These are phyloP conservation scores for Amaurobius ferox DNA, from an alignment of 2,888 invertebrate genomes.

Conservation along the genomic window DNA sequence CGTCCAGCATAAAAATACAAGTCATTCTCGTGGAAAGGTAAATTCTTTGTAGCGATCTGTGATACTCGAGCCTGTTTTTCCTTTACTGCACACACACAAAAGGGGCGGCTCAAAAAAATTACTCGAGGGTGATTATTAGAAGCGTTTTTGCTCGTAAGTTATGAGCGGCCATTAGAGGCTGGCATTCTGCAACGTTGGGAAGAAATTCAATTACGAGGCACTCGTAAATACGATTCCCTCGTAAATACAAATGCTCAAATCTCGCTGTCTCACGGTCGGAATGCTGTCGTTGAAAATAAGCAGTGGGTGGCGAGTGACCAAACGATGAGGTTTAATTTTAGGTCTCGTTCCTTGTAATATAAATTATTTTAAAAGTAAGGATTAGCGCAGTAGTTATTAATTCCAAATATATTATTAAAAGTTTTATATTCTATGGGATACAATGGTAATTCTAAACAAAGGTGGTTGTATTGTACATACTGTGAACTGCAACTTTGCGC, in stretches of 20 bases:
- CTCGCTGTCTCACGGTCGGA: conserved; percentile 30
- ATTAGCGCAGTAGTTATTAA: no score
- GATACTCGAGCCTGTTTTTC: conserved; percentile 55
- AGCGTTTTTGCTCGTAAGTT: conserved; percentile 45
- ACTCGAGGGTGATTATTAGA: conserved; percentile 66
- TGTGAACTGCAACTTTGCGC: no score
- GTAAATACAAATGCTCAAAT: conserved; percentile 47
- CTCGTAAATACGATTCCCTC: conserved; percentile 62
- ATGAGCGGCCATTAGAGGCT: conserved; percentile 51
- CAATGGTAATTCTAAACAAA: no score
- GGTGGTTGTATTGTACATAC: no score
- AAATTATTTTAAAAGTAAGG: no score
- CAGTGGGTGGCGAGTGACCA: conserved; percentile 13
- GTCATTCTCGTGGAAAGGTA: conserved; percentile 51
- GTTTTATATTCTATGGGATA: no score
- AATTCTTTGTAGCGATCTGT: conserved; percentile 59
- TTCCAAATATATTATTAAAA: no score
- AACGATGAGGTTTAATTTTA: conserved; percentile 24
- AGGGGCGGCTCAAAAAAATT: conserved; percentile 29
- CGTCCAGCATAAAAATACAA: conserved; percentile 47
- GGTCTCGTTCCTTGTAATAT: no score
- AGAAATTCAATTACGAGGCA: conserved; percentile 63
- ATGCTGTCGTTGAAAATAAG: conserved; percentile 33
- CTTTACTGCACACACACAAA: conserved; percentile 33
- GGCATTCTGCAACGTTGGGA: conserved; percentile 17